Percentiles rank a stretch among this genome's conserved stretches.
Conservation (phyloP, 1,140 invertebrate genomes). For the Drosophila varians region DNA sequence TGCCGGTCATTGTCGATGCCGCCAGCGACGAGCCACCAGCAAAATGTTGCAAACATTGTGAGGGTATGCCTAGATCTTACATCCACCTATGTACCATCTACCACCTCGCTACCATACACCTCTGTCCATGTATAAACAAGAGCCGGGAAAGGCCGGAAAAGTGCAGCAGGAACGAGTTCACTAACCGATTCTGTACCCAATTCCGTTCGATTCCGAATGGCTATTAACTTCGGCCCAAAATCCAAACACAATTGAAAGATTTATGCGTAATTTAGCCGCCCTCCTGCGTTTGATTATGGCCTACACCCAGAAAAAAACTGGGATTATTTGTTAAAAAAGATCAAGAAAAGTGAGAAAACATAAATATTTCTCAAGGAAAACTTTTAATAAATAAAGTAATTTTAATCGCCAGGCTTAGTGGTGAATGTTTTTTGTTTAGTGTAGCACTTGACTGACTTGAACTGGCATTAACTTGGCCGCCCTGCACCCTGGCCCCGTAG, state of each 20-base stretch:
- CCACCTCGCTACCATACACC: too few species aligned
- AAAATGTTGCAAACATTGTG: conserved; percentile 84
- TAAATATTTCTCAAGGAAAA: not conserved
- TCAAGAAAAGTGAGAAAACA: not conserved
- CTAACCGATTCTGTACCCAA: conserved; percentile 59
- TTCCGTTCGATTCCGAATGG: conserved; percentile 36
- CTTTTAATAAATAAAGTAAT: too few species aligned
- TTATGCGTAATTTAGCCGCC: conserved; percentile 65
- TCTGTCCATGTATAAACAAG: conserved; percentile 18
- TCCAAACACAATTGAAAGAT: conserved; percentile 79
- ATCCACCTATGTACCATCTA: conserved; percentile 30
- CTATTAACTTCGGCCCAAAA: conserved; percentile 71
- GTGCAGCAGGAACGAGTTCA: conserved; percentile 55
- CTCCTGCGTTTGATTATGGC: conserved; percentile 2
- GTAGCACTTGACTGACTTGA: conserved; percentile 64
- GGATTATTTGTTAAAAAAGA: not conserved
- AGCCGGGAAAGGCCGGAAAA: conserved; percentile 10
- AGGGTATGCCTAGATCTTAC: conserved; percentile 82
- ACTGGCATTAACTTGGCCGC: conserved; percentile 71
- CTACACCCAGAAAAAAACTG: not conserved
- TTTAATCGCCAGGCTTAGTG: not conserved
- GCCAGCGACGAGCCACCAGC: conserved; percentile 83
- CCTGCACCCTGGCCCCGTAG: conserved; percentile 25
- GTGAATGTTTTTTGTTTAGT: not conserved
- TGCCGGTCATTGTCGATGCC: conserved; percentile 83